Base-by-base conservation (phyloP, 2,888 invertebrate species). In the Dermolepida albohirtum region DNA sequence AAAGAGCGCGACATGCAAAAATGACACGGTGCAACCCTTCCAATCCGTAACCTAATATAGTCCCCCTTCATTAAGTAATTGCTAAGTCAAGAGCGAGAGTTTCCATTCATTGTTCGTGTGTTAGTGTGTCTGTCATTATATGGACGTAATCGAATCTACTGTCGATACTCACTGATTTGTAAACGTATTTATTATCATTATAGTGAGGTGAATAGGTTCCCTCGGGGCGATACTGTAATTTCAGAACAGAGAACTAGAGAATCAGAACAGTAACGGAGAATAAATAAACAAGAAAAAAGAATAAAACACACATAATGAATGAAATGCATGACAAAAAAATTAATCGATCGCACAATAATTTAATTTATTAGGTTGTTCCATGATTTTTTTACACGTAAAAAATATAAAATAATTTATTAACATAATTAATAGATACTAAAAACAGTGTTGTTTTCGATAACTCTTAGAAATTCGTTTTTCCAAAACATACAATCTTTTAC, bases 41-140 rank as follows among this genome's bases (percentile, higher is more conserved):
- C 54, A 65, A 67, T 49, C 63, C 54, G 67, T 62, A 79, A 80
- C 77, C 76, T 77, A 79, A 78, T 80, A 79, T 71, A 79, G 77
- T 75, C 76, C 76, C 79, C 79, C 78, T 78, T 80, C 79, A 80
- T 80, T 80, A 80, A 72, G 75, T 81, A 81, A 82, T 81, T 81
- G 82, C 78, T 75, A 80, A 81, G 81, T 81, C 79, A 80, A 80
- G 80, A 81, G 80, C 75, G 74, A 70, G 69, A 27, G 59, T 50
- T 50, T 49, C 52, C 44, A 57, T 59, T 62, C 59, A 62, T 34
- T 49, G 47, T 29, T 29, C 47, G 34, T 44, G 34, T 62, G 39
- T 49, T 14, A 16, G 17, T 62, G 59, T 51, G 59, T 59, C 64
- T 70, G 67, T 70, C 64, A 78, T 79, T 77, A 75, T 74, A 72